Evolutionary conservation across 2,797 vertebrate species (phyloP), one percentile per base, ranked within the genome.

Genomic region (Sebastes minor): DNA sequence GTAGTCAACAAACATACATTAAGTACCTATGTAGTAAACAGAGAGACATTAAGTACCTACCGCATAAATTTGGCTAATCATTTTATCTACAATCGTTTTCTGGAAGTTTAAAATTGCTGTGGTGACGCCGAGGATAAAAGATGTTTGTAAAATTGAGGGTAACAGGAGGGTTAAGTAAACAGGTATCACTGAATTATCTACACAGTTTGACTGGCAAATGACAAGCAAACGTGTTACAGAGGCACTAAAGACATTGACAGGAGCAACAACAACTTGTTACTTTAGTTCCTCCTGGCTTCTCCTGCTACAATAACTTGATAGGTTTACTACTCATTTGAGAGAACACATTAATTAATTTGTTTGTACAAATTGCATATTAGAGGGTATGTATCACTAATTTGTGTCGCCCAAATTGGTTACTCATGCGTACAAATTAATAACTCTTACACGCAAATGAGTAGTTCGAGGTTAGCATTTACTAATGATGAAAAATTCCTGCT

Each of bases 301-400:
- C 46, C 46, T 52, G 23, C 27, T 56, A 14, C 33, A 49, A 32
- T 38, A 23, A 56, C 2, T 6, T 28, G 12, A 61, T 42, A 20
- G 16, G 23, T 38, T 38, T 65, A 22, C 5, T 28, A 14, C 72
- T 79, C 56, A 76, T 76, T 75, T 69, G 30, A 69, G 65, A n/a
- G 13, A 80, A 53, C 35, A 73, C 9, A 56, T 70, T 9, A 22
- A 74, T 70, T 76, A 60, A 76, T 68, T 27, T 46, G 22, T 38
- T 35, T 49, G 28, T 8, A 57, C 30, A 76, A 80, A 82, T 82
- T 70, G 30, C 63, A 67, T 38, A 80, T 82, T 78, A 61, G 42
- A 64, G 55, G 12, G 5, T 53, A 52, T 59, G 42, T 32, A 53
- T 64, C 53, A 25, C 32, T 59, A 63, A 85, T 71, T 28, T 77